Evolutionary conservation across 2,888 invertebrate species (phyloP), one percentile per base, ranked within the genome.

Genomic region (Pomacea canaliculata): DNA sequence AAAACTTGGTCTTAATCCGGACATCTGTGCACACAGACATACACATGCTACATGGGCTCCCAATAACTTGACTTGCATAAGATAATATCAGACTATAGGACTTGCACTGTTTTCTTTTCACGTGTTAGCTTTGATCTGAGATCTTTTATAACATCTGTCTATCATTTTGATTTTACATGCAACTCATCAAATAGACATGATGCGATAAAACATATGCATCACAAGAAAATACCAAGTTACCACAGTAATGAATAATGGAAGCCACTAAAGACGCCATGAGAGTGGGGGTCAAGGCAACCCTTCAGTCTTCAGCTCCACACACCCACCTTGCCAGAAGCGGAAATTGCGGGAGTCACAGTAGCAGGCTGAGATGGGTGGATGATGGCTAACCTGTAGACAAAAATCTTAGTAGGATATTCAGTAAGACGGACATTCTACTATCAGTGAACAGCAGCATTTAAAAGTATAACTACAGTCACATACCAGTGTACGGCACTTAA

Each of bases 1-100:
- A 96, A 92, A 96, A 96, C 92, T 95, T 96, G 78, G 95, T 96
- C 91, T 95, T 95, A 85, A 95, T 94, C 83, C 95, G 92, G 16
- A 95, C 94, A 89, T 96, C 95, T 91, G 74, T 10, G 76, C 19
- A 16, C n/a, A 70, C 16, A 27, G 7, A 77, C 27, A 49, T 16
- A 70, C 12, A 9, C 16, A 66, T 12, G 37, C 10, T 16, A 56
- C 51, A 56, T 56, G 51, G 12, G 16, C 65, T 65, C 16, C 23
- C 18, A 65, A 10, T 23, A 65, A 12, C 9, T 9, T 8, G 8
- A 27, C n/a, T 65, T n/a, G 27, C 18, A 18, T 12, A 16, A 27
- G 8, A n/a, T 16, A 27, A 65, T 65, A 16, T 16, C 65, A 23
- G 65, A 23, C 27, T 27, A 23, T 12, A 16, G 65, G 27, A 10